phyloP scores from a whole-genome alignment of 2,797 vertebrate species.

The Simalia tracyae region DNA sequence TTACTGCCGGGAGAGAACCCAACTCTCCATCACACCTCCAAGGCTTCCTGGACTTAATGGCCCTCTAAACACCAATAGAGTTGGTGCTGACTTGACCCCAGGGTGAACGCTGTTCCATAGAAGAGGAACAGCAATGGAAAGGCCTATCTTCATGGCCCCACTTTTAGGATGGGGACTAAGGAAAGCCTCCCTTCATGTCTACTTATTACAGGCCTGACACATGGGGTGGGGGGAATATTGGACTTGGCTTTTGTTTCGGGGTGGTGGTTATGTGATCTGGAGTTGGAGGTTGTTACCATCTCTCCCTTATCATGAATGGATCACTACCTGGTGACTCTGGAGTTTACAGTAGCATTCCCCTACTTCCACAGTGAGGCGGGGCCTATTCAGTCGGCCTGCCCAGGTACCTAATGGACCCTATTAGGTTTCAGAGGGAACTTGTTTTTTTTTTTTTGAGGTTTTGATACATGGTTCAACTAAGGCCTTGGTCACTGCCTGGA shows the following conservation, averaged over 20 bases:
- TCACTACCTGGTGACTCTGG: background rate
- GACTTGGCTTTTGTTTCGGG: background rate
- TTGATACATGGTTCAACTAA: too few species aligned
- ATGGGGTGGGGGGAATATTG: background rate
- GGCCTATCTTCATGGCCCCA: background rate
- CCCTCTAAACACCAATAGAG: background rate
- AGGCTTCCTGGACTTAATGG: background rate
- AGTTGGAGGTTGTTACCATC: background rate
- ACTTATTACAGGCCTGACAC: background rate
- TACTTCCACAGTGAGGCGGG: too few species aligned
- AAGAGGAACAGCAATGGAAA: background rate
- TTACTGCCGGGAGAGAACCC: too few species aligned
- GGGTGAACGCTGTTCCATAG: background rate
- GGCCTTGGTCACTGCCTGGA: too few species aligned
- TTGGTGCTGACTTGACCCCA: background rate
- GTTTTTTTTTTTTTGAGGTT: too few species aligned
- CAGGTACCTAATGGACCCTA: too few species aligned
- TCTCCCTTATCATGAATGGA: background rate
- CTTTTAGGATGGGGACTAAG: background rate
- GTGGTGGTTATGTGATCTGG: background rate
- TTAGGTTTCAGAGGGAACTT: too few species aligned
- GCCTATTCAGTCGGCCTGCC: too few species aligned
- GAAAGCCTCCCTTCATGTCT: background rate
- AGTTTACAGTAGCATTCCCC: too few species aligned
- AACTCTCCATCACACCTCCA: too few species aligned